Percentiles rank a stretch among this genome's conserved stretches.
Evolutionary conservation across 2,113 vertebrate genomes (phyloP).

Genomic region (Rhineura floridana): DNA sequence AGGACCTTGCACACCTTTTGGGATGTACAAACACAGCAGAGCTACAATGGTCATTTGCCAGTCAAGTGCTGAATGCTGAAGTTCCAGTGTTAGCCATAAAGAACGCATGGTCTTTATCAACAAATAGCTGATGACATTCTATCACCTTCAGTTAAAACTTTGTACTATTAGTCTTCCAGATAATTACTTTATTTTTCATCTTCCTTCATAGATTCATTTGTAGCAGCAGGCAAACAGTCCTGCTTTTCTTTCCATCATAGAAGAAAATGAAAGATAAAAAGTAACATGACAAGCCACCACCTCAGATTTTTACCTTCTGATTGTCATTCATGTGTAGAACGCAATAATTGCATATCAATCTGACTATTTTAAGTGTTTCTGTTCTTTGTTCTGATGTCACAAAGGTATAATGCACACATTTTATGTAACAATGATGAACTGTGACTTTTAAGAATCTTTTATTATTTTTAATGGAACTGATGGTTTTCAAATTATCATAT

Average conservation of each 20-base stretch:
- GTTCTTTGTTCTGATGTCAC: slow-evolving; percentile 10
- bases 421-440: slow-evolving; percentile 1
- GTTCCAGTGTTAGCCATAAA: background rate
- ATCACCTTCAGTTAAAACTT: background rate
- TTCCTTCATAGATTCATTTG: background rate
- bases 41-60: background rate
- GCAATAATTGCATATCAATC: slow-evolving; percentile 1
- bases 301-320: slow-evolving; percentile 11
- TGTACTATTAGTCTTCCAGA: background rate
- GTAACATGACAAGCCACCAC: slow-evolving; percentile 5
- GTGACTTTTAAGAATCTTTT: slow-evolving; percentile 11
- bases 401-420: background rate
- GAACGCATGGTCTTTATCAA: background rate
- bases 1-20: too few relatives aligned
- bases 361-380: slow-evolving; percentile 1
- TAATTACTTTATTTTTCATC: background rate
- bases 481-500: background rate
- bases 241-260: background rate
- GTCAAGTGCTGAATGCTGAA: background rate
- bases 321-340: slow-evolving; percentile 6
- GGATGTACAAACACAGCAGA: background rate
- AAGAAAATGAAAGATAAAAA: slow-evolving; percentile 27
- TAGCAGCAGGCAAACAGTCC: slow-evolving; percentile 8
- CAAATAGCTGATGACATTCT: background rate
- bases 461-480: background rate